phyloP scores from a whole-genome alignment of 2,113 vertebrate species.

The Poicephalus gulielmi region DNA sequence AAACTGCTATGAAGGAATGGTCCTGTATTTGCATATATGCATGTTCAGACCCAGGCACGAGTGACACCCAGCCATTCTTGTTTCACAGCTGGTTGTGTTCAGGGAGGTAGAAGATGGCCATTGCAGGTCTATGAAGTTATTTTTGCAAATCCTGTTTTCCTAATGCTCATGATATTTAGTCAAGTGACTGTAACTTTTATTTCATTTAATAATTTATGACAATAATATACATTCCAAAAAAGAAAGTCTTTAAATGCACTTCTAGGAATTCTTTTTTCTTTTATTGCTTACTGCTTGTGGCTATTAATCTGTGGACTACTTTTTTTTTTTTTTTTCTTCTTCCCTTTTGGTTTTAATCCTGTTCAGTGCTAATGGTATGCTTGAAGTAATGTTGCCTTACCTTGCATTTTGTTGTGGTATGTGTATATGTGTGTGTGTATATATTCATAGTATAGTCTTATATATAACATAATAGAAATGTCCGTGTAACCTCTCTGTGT shows the following conservation, averaged over 20 bases:
- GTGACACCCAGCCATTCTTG: neutral
- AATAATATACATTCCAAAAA: neutral
- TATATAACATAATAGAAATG: fast-evolving
- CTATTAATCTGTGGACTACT: neutral
- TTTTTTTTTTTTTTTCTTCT: neutral
- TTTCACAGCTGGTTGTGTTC: neutral
- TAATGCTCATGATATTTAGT: neutral
- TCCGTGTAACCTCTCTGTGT: neutral
- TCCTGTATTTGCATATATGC: neutral
- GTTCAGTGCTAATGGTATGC: neutral
- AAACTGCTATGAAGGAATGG: neutral
- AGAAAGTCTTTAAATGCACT: neutral
- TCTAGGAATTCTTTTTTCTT: neutral
- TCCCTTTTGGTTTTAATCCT: neutral
- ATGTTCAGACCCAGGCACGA: neutral
- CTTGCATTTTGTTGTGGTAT: neutral
- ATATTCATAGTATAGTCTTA: neutral
- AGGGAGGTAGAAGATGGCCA: neutral
- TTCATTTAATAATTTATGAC: neutral
- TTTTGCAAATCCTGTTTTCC: neutral
- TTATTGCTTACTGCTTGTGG: neutral
- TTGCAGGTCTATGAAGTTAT: neutral
- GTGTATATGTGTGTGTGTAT: fast-evolving
- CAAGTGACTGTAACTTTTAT: neutral
- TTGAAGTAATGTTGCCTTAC: neutral